Evolutionary conservation across 64 coral and sea anemone genomes (phyloP).

Genomic region (Montipora sp.): DNA sequence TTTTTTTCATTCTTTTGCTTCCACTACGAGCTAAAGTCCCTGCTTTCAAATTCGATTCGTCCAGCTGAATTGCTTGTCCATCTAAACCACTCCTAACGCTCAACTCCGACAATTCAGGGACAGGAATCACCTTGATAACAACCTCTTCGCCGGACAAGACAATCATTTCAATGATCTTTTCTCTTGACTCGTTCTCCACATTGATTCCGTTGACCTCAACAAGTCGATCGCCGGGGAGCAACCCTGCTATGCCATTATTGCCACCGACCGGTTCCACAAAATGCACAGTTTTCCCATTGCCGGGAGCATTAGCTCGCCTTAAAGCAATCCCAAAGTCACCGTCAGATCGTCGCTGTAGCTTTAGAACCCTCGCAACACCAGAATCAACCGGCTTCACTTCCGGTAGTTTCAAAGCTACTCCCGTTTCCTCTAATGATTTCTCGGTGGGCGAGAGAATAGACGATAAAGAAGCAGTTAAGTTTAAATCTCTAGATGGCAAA

Average conservation of each 20-base stretch:
- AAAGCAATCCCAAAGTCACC: constrained; percentile 98
- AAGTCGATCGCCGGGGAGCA: constrained; percentile 88
- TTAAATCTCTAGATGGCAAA: constrained; percentile 56
- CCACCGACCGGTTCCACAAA: constrained; percentile 90
- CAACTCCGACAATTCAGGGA: constrained; percentile 91
- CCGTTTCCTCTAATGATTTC: constrained; percentile 85
- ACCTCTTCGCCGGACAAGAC: constrained; percentile 90
- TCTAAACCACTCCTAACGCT: constrained; percentile 94
- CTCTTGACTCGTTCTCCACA: constrained; percentile 86
- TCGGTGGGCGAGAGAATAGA: constrained; percentile 78
- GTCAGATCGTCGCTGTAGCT: constrained; percentile 73
- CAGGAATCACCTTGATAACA: constrained; percentile 90
- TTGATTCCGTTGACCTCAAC: constrained; percentile 95
- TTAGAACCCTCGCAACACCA: constrained; percentile 80
- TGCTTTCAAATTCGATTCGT: constrained; percentile 91
- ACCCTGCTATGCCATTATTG: constrained; percentile 43
- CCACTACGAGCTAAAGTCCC: constrained; percentile 94
- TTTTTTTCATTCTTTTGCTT: constrained; percentile 97
- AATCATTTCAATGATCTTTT: constrained; percentile 98
- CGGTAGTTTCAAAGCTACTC: constrained; percentile 83
- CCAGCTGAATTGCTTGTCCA: constrained; percentile 87
- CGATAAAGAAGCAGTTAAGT: constrained; percentile 44
- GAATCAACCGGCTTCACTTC: constrained; percentile 83
- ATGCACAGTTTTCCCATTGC: constrained; percentile 81
- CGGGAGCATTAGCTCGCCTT: constrained; percentile 73